Conservation (phyloP, 2,113 vertebrate genomes). For the Galbula dea region DNA sequence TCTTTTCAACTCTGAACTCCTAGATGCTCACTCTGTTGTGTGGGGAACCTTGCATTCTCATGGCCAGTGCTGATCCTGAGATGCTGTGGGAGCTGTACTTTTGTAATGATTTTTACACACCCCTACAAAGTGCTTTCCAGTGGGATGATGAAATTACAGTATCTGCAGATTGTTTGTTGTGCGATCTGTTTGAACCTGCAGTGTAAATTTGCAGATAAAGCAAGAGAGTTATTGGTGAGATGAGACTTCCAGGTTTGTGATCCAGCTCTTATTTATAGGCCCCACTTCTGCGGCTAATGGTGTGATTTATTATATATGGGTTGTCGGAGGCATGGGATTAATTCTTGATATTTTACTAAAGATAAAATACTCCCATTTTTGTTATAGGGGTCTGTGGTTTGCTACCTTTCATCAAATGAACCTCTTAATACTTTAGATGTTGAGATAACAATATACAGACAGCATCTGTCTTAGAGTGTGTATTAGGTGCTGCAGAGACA, state of each 20-base stretch:
- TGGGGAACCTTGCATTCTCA: background rate
- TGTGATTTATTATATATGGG: background rate
- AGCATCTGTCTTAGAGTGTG: background rate
- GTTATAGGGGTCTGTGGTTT: background rate
- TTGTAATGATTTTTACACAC: background rate
- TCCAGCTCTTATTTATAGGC: background rate
- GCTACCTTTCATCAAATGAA: background rate
- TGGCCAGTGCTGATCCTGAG: too few species aligned
- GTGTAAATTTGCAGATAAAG: background rate
- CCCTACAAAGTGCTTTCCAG: background rate
- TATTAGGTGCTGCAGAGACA: background rate
- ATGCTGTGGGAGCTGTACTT: background rate
- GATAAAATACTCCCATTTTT: background rate
- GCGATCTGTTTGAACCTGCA: background rate
- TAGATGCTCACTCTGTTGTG: accelerated
- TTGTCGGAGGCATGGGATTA: background rate
- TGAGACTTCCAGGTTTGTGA: background rate
- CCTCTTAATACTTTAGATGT: background rate
- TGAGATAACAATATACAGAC: background rate
- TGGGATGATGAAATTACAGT: background rate
- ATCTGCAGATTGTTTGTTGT: accelerated
- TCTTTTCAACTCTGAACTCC: background rate
- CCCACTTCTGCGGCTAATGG: background rate
- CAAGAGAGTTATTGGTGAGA: background rate
- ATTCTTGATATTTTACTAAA: background rate